Percentiles rank a stretch among this genome's conserved stretches.
These are phyloP conservation scores for Notothenia coriiceps DNA, from an alignment of 2,113 vertebrate genomes.

Conservation along the genomic window DNA sequence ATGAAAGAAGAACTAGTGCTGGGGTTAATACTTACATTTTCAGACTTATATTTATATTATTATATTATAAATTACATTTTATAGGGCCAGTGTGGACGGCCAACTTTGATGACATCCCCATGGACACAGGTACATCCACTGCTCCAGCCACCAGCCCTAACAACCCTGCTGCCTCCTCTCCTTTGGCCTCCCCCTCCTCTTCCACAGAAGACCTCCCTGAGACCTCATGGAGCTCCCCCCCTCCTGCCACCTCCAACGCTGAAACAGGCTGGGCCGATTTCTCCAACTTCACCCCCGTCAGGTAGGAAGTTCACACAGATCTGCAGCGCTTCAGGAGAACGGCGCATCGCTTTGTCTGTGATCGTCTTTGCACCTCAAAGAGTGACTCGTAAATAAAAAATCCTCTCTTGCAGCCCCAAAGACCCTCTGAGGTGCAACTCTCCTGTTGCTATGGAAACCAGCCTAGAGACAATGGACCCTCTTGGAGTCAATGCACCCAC, in stretches of 20 bases:
- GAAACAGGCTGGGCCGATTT: constrained; percentile 96
- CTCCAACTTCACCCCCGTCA: constrained; percentile 90
- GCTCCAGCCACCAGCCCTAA: constrained; percentile 81
- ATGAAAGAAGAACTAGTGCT: neutral
- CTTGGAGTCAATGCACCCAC: constrained; percentile 86
- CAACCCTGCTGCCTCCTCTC: constrained; percentile 63
- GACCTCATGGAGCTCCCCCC: constrained; percentile 89
- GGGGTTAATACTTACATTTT: neutral
- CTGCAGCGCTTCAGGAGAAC: neutral
- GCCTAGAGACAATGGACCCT: constrained; percentile 90
- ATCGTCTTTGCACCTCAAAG: neutral
- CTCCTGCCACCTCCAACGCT: constrained; percentile 82
- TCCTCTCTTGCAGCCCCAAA: constrained; percentile 87
- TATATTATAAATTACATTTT: neutral
- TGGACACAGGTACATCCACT: constrained; percentile 91
- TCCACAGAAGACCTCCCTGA: constrained; percentile 54
- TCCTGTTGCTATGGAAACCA: constrained; percentile 98
- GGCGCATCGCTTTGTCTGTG: neutral
- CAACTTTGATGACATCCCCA: constrained; percentile 95
- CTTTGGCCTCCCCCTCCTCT: constrained; percentile 38
- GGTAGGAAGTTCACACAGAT: constrained; percentile 74
- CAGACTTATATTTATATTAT: neutral
- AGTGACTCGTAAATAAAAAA: neutral
- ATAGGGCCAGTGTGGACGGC: constrained; percentile 94
- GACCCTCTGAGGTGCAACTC: constrained; percentile 94